Evolutionary conservation across 2,113 vertebrate genomes (phyloP), one percentile per base, ranked within the genome.

Genomic region (Cacatua alba): DNA sequence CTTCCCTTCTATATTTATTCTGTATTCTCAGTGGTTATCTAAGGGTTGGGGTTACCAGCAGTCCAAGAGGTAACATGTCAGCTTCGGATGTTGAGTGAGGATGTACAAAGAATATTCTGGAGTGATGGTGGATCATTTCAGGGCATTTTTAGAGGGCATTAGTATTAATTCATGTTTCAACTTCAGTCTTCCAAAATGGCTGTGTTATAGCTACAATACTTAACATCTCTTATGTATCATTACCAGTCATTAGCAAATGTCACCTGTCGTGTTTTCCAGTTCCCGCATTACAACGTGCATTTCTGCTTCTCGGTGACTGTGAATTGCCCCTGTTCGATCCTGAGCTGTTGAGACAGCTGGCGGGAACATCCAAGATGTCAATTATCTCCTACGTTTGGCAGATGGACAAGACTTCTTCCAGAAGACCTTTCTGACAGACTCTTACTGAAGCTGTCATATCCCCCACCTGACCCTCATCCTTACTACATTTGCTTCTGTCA

Each of bases 401-500:
- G 95, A 96, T 96, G 94, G 84, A 88, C 95, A 96, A 85, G 88
- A 86, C 72, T 68, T 92, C 80, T 94, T 91, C 89, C 89, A 90
- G 68, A 90, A 89, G 92, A 94, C 86, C 93, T 92, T 94, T 94
- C 67, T 95, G 89, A 93, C 91, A 97, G 72, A 90, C 81, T 95
- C 65, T 95, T 92, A 80, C 88, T 79, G 89, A 94, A 95, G 92
- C 86, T 96, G 92, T 90, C 92, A 90, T 84, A 89, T 92, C 41
- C 84, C 62, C 53, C 74, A 81, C 60, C 82, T 87, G 74, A 90
- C 90, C 95, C 76, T 85, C 88, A 86, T 69, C 84, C 39, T 82
- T 88, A 75, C 68, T 82, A 21, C 76, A 84, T 91, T 93, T 81
- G 44, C 37, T 98, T 97, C 97, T 97, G 86, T 97, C 93, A 95